These are phyloP conservation scores for Pemphredon lugubris DNA, from an alignment of 2,888 invertebrate species.

Conservation along the genomic window DNA sequence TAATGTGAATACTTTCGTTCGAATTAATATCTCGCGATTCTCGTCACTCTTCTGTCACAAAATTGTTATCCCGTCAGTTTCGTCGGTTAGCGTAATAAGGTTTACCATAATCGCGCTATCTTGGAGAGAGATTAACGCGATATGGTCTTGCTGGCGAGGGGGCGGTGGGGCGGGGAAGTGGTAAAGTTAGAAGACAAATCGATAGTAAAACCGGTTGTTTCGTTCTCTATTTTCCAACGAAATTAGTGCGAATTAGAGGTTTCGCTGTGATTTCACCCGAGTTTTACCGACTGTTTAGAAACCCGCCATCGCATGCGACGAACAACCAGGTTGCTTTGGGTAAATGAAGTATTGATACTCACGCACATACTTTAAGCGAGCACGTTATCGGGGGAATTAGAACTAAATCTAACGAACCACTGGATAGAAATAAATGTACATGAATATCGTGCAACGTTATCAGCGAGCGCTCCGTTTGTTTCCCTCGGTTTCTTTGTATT, in stretches of 20 bases:
- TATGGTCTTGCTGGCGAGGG: neutral
- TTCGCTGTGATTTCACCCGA: conserved; percentile 27
- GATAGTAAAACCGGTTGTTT: conserved; percentile 30
- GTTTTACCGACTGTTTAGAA: conserved; percentile 47
- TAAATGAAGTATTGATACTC: conserved; percentile 46
- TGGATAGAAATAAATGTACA: too few relatives aligned
- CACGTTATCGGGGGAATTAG: conserved; percentile 18
- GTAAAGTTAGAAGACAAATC: conserved; percentile 30
- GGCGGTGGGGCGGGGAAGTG: too few relatives aligned
- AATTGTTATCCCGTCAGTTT: too few relatives aligned
- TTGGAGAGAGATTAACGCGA: conserved; percentile 37
- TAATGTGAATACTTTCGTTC: too few relatives aligned
- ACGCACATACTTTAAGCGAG: conserved; percentile 20
- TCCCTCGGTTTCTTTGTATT: too few relatives aligned
- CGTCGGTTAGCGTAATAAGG: too few relatives aligned
- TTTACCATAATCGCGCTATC: too few relatives aligned
- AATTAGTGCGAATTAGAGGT: conserved; percentile 47
- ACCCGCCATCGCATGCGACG: conserved; percentile 46
- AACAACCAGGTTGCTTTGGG: conserved; percentile 37
- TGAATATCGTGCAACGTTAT: too few relatives aligned
- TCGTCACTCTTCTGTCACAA: too few relatives aligned
- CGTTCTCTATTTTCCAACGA: conserved; percentile 32
- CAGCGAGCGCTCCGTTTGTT: too few relatives aligned
- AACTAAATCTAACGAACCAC: conserved; percentile 1
- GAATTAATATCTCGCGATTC: too few relatives aligned